Evolutionary conservation across 2,113 vertebrate species (phyloP).

Genomic region (Oncorhynchus mykiss): DNA sequence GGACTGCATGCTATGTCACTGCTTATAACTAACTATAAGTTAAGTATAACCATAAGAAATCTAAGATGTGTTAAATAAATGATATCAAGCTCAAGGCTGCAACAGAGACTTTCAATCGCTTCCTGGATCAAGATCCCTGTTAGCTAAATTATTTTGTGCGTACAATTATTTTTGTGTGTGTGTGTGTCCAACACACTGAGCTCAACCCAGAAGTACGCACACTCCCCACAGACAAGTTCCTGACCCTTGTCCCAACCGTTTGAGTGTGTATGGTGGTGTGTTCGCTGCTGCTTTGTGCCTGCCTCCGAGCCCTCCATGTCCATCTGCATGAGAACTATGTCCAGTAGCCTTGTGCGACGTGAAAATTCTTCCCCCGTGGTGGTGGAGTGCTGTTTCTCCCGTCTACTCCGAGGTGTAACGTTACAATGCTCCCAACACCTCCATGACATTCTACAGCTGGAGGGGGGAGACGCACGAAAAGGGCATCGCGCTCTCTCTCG

Average conservation of each 20-base stretch:
- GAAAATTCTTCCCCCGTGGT: background rate
- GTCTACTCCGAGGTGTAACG: background rate
- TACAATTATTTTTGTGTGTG: too few relatives aligned
- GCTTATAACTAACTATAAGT: too few relatives aligned
- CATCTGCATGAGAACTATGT: too few relatives aligned
- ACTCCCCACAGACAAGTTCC: constrained; percentile 40
- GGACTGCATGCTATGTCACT: too few relatives aligned
- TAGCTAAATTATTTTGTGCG: too few relatives aligned
- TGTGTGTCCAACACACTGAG: constrained; percentile 38
- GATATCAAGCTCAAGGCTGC: too few relatives aligned
- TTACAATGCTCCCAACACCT: constrained; percentile 45
- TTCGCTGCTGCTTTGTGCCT: background rate
- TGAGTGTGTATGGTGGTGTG: constrained; percentile 30
- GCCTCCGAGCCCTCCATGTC: too few relatives aligned
- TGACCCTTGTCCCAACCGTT: constrained; percentile 55
- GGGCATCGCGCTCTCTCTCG: constrained; percentile 24
- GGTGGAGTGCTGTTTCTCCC: background rate
- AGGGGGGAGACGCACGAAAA: constrained; percentile 31
- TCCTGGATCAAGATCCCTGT: too few relatives aligned
- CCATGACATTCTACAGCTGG: constrained; percentile 38
- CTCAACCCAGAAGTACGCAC: constrained; percentile 28
- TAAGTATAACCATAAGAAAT: too few relatives aligned
- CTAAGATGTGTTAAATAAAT: too few relatives aligned
- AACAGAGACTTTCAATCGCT: too few relatives aligned
- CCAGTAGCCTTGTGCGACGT: background rate